Evolutionary conservation across 2,888 invertebrate genomes (phyloP), one percentile per base, ranked within the genome.

Genomic region (Chrysolina haemoptera): DNA sequence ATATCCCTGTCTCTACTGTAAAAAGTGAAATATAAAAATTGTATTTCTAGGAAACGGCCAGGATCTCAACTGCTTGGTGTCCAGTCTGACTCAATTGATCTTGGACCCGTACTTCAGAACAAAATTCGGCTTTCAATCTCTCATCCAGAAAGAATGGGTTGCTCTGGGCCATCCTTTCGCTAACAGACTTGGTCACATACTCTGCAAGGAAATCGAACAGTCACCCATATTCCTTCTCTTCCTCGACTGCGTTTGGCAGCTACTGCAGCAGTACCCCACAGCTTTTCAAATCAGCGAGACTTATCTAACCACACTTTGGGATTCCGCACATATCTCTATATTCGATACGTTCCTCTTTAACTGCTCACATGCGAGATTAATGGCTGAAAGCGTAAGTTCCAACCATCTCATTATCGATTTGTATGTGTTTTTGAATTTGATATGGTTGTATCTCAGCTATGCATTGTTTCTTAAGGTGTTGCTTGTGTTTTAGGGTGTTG

Each of bases 101-200:
- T 87, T 97, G 71, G 98, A 98, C 90, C 93, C 96, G 0, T 89
- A 94, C 86, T 95, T 90, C 88, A 91, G 98, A 69, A 95, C 96
- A 5, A 91, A 95, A 76, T 90, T 91, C 53, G 98, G 98, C 68
- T 97, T 98, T 88, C 96, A 98, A 88, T 93, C 94, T 71, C 90
- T 98, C 50, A 89, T 98, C 70, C 97, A 98, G 88, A 96, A 98
- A 86, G 98, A 98, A 86, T 99, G 98, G 98, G 90, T 98, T 4
- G 94, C 95, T 0, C 89, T 97, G 78, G 98, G 98, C 35, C 98
- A 98, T 88, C 97, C 96, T 0, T 88, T 88, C 71, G 85, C 86
- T 5, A 84, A 74, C 84, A 91, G 95, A 67, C 88, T 94, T 76
- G 94, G 94, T 0, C 93, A 94, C 75, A 91, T 94, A 16, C 86